Evolutionary conservation across 2,113 vertebrate species (phyloP).

Genomic region (Ochotona curzoniae): DNA sequence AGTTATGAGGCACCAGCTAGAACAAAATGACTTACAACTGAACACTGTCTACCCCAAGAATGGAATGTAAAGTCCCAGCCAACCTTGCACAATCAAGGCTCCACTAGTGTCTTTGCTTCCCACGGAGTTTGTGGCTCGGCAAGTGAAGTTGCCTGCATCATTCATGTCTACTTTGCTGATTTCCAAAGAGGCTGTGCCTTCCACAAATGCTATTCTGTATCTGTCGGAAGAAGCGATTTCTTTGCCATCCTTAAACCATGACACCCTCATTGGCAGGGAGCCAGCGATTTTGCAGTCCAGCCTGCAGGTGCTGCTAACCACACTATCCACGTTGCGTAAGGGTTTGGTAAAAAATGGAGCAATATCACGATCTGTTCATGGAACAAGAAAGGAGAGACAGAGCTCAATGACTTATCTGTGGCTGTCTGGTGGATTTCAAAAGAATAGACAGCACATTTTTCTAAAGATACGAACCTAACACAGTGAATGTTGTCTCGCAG

Average conservation of each 20-base stretch:
- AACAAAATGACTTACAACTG: slow-evolving; percentile 39
- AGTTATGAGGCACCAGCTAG: slow-evolving; percentile 61
- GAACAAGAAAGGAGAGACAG: slow-evolving; percentile 82
- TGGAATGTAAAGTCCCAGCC: slow-evolving; percentile 69
- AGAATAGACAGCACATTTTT: background rate
- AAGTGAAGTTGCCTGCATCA: slow-evolving; percentile 95
- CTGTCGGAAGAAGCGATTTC: slow-evolving; percentile 89
- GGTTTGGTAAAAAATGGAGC: slow-evolving; percentile 96
- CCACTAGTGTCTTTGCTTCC: slow-evolving; percentile 95
- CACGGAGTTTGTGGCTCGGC: slow-evolving; percentile 94
- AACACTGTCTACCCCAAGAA: slow-evolving; percentile 22
- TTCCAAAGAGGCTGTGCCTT: slow-evolving; percentile 92
- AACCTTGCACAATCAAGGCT: slow-evolving; percentile 97
- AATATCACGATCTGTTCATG: slow-evolving; percentile 94
- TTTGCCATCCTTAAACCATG: slow-evolving; percentile 96
- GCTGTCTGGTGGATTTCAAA: slow-evolving; percentile 35
- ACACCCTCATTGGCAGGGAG: slow-evolving; percentile 94
- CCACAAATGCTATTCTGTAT: slow-evolving; percentile 91
- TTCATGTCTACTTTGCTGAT: slow-evolving; percentile 90
- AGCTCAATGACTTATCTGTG: background rate
- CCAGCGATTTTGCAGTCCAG: slow-evolving; percentile 97
- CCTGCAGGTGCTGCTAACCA: slow-evolving; percentile 86
- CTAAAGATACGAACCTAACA: slow-evolving; percentile 92
- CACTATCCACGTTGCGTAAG: slow-evolving; percentile 93
- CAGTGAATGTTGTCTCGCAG: slow-evolving; percentile 93